Conservation (phyloP, 2,113 vertebrate species). For the Cyanocitta stelleri region DNA sequence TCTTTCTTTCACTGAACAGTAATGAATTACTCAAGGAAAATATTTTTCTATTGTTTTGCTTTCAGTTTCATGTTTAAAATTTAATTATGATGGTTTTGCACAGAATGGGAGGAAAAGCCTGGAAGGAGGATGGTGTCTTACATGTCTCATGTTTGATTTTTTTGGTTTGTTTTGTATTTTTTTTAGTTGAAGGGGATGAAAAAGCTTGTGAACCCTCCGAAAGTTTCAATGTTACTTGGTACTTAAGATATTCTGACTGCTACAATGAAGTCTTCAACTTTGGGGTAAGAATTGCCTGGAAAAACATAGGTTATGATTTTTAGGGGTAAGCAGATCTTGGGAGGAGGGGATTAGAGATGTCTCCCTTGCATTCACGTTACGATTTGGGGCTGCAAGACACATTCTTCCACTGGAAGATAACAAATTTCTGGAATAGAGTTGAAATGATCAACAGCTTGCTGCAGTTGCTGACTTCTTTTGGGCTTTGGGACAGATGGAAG, state of each 20-base stretch:
- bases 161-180: background rate
- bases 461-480: background rate
- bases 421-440: background rate
- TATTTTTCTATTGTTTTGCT: background rate
- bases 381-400: background rate
- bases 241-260: conserved; percentile 77
- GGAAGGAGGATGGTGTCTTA: background rate
- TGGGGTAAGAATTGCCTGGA: conserved; percentile 65
- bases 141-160: background rate
- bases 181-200: conserved; percentile 73
- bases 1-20: background rate
- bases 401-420: background rate
- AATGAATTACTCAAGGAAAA: background rate
- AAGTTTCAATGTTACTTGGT: conserved; percentile 73
- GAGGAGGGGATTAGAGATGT: background rate
- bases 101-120: background rate
- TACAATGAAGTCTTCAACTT: conserved; percentile 81
- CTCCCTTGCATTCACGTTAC: accelerated
- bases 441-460: background rate
- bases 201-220: conserved; percentile 68
- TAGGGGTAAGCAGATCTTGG: background rate
- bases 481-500: background rate
- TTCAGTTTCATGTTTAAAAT: background rate
- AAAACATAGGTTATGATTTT: background rate
- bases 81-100: background rate